Evolutionary conservation across 2,888 invertebrate genomes (phyloP), one percentile per base, ranked within the genome.

Genomic region (Dryadula phaetusa): DNA sequence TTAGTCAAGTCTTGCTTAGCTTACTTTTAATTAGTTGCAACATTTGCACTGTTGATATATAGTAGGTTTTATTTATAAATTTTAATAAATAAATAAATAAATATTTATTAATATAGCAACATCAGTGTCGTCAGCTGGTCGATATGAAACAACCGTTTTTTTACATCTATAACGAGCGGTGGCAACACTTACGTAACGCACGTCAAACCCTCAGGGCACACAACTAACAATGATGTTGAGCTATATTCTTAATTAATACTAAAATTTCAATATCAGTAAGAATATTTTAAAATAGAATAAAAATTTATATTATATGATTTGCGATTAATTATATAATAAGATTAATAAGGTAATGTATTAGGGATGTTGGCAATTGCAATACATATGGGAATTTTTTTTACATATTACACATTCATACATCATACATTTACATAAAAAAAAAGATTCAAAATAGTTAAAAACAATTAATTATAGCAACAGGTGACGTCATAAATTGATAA

Each of bases 81-180:
- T 49, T 49, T 49, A 3, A 12, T 49, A 18, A 46, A 10, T 18
- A 10, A 32, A 7, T 46, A 18, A 46, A 46, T 20, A 2, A 20
- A 20, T 3, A 20, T 18, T 53, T 32, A 18, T 0, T 14, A 4
- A 14, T 18, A 37, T 52, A 16, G n/a, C 2, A 28, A 10, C 1
- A 22, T n/a, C 37, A 56, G 37, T 61, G 44, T 1, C 16, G 12
- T 47, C 47, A 62, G 46, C 47, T 22, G 73, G 67, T 54, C 67
- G 74, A 74, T 74, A 75, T 74, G 72, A 77, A 83, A 82, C 81
- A 81, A 81, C 76, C 81, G 77, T 76, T 71, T 74, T 67, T 67
- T 68, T 72, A 69, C 4, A 49, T 64, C 62, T 74, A 71, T 66
- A 75, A 72, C 73, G 76, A 49, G 62, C 66, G 64, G 58, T 22